Evolutionary conservation across 2,113 vertebrate genomes (phyloP).

Genomic region (Myanophis thanlyinensis): DNA sequence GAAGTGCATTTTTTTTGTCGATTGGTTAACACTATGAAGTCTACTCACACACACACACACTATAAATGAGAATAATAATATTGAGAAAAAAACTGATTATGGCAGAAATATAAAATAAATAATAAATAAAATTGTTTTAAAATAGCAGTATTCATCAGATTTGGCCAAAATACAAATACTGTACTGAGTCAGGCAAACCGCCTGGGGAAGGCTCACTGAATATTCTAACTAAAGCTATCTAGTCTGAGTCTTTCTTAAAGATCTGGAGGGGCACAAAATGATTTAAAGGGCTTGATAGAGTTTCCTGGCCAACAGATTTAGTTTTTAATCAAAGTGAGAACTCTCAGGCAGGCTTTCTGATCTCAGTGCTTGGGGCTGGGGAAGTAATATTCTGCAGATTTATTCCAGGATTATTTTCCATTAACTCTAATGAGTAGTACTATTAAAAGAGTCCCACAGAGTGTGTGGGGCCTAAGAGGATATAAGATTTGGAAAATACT

Average conservation of each 20-base stretch:
- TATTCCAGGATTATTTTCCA: neutral
- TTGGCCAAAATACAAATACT: neutral
- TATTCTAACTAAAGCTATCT: neutral
- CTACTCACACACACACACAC: neutral
- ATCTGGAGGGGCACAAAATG: neutral
- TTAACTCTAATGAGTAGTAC: neutral
- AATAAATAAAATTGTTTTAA: neutral
- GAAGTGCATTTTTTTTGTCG: neutral
- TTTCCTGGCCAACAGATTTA: neutral
- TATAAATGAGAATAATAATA: neutral
- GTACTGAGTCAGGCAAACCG: neutral
- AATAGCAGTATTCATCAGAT: neutral
- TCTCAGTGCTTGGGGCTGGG: neutral
- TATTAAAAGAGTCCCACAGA: neutral
- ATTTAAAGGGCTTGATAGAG: neutral
- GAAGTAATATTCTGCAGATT: neutral
- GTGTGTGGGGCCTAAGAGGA: neutral
- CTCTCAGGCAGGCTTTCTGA: neutral
- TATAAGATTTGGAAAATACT: neutral
- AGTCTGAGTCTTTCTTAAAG: neutral
- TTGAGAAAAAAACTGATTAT: neutral
- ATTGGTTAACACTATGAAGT: neutral
- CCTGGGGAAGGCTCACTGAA: neutral
- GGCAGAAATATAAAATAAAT: neutral
- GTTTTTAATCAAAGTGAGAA: neutral